A percentile compares a stretch with the other conserved stretches of the same genome.
These are phyloP conservation scores for Astreopora myriophthalma DNA, from an alignment of 64 coral and sea anemone genomes.

Conservation along the genomic window DNA sequence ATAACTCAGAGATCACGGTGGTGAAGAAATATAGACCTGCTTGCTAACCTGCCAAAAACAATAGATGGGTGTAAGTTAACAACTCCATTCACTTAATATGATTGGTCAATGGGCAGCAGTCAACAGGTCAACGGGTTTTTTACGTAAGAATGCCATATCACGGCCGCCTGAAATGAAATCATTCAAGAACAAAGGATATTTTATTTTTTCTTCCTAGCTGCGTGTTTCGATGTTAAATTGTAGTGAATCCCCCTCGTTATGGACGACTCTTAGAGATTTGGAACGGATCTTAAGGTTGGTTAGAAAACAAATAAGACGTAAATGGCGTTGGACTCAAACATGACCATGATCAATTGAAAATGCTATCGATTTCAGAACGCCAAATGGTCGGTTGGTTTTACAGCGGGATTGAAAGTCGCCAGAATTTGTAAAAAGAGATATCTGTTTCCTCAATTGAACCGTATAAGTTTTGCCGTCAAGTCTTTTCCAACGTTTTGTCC, in stretches of 20 bases:
- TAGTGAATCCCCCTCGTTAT: background rate
- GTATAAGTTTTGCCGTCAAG: background rate
- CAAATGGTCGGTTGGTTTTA: background rate
- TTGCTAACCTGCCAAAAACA: background rate
- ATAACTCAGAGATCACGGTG: background rate
- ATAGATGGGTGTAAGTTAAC: background rate
- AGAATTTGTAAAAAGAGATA: background rate
- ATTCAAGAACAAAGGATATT: conserved; percentile 33
- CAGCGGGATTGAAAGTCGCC: background rate
- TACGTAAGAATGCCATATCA: conserved; percentile 45
- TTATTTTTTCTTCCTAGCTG: conserved; percentile 5
- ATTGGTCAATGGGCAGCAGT: conserved; percentile 11
- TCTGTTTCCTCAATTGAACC: background rate
- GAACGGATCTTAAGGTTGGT: background rate
- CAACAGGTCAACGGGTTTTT: conserved; percentile 32
- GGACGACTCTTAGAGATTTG: background rate
- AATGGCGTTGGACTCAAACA: background rate
- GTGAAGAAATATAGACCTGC: background rate
- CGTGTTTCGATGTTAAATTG: background rate
- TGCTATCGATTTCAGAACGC: background rate
- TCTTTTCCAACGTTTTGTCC: too few relatives aligned
- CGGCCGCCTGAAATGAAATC: background rate
- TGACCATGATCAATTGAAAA: background rate
- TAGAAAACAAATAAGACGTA: background rate
- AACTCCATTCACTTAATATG: background rate